phyloP scores from a whole-genome alignment of 2,888 invertebrate genomes.

The Drosophila stalkeri region DNA sequence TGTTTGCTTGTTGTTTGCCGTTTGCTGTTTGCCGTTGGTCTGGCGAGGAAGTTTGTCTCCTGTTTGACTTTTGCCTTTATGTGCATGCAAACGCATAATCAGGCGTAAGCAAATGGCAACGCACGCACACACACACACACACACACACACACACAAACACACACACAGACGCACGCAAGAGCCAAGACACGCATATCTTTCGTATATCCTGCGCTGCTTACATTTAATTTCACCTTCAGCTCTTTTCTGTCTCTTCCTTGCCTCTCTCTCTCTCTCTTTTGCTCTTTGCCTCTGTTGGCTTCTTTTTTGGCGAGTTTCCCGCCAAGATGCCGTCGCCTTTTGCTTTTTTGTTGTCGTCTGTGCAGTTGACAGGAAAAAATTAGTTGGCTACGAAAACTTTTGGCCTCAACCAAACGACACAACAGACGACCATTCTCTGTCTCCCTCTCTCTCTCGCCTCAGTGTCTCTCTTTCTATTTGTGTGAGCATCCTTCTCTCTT shows the following conservation, averaged over 20 bases:
- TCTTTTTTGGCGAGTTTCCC: slow-evolving; percentile 55
- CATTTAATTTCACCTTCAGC: slow-evolving; percentile 79
- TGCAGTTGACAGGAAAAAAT: slow-evolving; percentile 81
- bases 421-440: slow-evolving; percentile 56
- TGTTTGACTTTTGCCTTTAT: slow-evolving; percentile 79
- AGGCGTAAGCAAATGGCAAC: slow-evolving; percentile 67
- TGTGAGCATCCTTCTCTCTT: slow-evolving; percentile 40
- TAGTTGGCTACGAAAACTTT: slow-evolving; percentile 80
- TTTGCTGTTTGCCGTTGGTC: slow-evolving; percentile 40
- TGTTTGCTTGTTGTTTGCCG: slow-evolving; percentile 26
- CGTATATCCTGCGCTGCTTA: slow-evolving; percentile 69
- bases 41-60: slow-evolving; percentile 68
- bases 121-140: slow-evolving; percentile 3
- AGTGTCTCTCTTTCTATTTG: slow-evolving; percentile 17
- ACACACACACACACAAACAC: slow-evolving; percentile 2
- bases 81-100: slow-evolving; percentile 81
- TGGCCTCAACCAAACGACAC: slow-evolving; percentile 70
- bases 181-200: slow-evolving; percentile 54
- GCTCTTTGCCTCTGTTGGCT: neutral
- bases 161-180: slow-evolving; percentile 16
- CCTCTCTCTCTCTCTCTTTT: slow-evolving; percentile 1
- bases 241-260: slow-evolving; percentile 14
- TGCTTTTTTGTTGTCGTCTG: slow-evolving; percentile 66
- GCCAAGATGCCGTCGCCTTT: slow-evolving; percentile 53
- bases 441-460: slow-evolving; percentile 2